These are phyloP conservation scores for Crocallis elinguaria DNA, from an alignment of 2,888 invertebrate genomes.

Conservation along the genomic window DNA sequence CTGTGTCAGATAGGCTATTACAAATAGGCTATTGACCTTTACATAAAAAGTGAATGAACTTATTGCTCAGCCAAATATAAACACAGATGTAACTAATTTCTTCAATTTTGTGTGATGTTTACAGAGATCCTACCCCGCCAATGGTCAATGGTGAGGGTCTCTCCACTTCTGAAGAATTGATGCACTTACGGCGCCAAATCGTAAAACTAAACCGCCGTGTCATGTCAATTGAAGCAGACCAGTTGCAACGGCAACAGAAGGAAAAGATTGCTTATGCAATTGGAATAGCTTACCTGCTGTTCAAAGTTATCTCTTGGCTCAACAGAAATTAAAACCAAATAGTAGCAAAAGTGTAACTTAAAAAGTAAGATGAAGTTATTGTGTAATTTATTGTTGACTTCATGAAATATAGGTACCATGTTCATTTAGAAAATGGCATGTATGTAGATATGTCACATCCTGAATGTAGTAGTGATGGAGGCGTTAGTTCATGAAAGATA, in stretches of 20 bases:
- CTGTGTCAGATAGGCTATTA: too few species aligned
- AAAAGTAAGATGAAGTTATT: slow-evolving; percentile 70
- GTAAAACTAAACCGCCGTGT: slow-evolving; percentile 94
- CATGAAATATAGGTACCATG: slow-evolving; percentile 57
- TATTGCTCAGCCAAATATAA: slow-evolving; percentile 3
- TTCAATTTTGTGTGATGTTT: slow-evolving; percentile 34
- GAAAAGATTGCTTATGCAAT: slow-evolving; percentile 94
- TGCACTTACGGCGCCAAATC: slow-evolving; percentile 93
- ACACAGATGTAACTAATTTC: not conserved
- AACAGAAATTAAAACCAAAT: slow-evolving; percentile 73
- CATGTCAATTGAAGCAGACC: slow-evolving; percentile 94
- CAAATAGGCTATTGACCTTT: too few species aligned
- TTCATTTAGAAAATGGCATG: slow-evolving; percentile 48
- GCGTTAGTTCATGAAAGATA: slow-evolving; percentile 57
- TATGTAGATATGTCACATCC: slow-evolving; percentile 53
- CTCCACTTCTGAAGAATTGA: slow-evolving; percentile 90
- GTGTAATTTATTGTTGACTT: slow-evolving; percentile 64
- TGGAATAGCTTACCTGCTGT: slow-evolving; percentile 93
- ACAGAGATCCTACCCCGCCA: slow-evolving; percentile 88
- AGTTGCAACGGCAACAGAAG: slow-evolving; percentile 92
- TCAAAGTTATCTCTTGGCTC: slow-evolving; percentile 94
- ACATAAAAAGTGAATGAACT: too few species aligned
- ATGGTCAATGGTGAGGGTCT: slow-evolving; percentile 87
- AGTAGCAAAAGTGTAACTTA: slow-evolving; percentile 52
- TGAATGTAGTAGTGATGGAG: slow-evolving; percentile 56